phyloP scores from a whole-genome alignment of 2,888 invertebrate genomes.

The Chymomyza fuscimana region DNA sequence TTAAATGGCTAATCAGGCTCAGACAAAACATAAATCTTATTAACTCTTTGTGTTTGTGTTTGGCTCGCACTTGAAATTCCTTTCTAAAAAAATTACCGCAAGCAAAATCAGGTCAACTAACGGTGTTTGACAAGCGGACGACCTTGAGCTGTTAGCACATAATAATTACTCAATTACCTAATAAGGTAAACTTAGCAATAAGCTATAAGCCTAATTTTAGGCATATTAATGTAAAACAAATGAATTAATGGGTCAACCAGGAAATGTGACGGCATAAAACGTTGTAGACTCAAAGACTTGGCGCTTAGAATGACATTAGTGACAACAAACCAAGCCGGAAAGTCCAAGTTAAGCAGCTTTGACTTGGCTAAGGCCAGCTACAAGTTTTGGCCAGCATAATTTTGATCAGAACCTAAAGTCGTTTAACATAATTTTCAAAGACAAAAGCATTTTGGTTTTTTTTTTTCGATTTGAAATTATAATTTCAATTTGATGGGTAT shows the following conservation, averaged over 20 bases:
- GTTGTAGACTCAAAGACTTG: neutral
- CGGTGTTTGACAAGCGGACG: conserved; percentile 34
- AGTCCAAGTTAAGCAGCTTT: neutral
- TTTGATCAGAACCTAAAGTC: neutral
- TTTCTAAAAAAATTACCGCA: conserved; percentile 59
- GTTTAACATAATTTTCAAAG: conserved; percentile 3
- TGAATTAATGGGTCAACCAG: neutral
- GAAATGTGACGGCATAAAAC: neutral
- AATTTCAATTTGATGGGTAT: conserved; percentile 34
- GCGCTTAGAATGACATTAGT: neutral
- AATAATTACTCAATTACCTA: conserved; percentile 30
- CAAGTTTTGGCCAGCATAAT: neutral
- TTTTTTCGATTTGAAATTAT: conserved; percentile 41
- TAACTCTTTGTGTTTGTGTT: conserved; percentile 8
- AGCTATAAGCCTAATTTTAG: neutral
- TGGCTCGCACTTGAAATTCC: conserved; percentile 60
- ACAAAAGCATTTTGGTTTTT: conserved; percentile 22
- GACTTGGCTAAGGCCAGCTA: neutral
- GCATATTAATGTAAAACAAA: neutral
- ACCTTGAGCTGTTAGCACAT: conserved; percentile 39
- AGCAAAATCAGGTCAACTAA: conserved; percentile 60
- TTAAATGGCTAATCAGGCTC: conserved; percentile 61
- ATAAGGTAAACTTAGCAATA: conserved; percentile 19
- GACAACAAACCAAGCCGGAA: neutral
- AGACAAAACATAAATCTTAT: conserved; percentile 54